Evolutionary conservation across 2,888 invertebrate species (phyloP), one percentile per base, ranked within the genome.

Genomic region (Peribatodes rhomboidaria): DNA sequence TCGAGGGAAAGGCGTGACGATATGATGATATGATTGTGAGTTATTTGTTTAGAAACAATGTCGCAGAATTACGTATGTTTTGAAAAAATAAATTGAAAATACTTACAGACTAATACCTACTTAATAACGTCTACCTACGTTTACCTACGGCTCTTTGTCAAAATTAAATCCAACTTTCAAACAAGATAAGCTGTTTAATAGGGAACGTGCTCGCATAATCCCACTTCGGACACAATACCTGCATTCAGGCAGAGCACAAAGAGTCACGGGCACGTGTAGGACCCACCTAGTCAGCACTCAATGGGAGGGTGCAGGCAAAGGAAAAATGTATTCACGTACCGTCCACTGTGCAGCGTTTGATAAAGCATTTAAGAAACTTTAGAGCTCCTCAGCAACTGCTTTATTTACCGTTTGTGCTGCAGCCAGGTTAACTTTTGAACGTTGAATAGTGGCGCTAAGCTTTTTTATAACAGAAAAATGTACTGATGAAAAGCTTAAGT

Each of bases 101-200:
- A n/a, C n/a, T n/a, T n/a, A n/a, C n/a, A n/a, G n/a, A n/a, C n/a
- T n/a, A n/a, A n/a, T n/a, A 39, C 11, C n/a, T n/a, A n/a, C 6
- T 3, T n/a, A 0, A 39, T n/a, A 13, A 35, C 1, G 13, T 1
- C 39, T 14, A 39, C 39, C 1, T 8, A 44, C 33, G 1, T 54
- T 54, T 46, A 20, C 18, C 20, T 20, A 18, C 11, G 33, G 16
- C 0, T 16, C 16, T 33, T 49, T n/a, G 13, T 42, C 7, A 18
- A 20, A 4, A 10, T 1, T n/a, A n/a, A 7, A 9, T 6, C 27
- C 14, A 13, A 33, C 33, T 50, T 47, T 20, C 53, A 53, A 58
- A 20, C 37, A 14, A 57, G 39, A 41, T 53, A 58, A 53, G 72
- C 71, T 74, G 74, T 72, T 74, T 71, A 59, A 57, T 53, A 53